phyloP scores from a whole-genome alignment of 2,797 vertebrate genomes.

The Liasis olivaceus region DNA sequence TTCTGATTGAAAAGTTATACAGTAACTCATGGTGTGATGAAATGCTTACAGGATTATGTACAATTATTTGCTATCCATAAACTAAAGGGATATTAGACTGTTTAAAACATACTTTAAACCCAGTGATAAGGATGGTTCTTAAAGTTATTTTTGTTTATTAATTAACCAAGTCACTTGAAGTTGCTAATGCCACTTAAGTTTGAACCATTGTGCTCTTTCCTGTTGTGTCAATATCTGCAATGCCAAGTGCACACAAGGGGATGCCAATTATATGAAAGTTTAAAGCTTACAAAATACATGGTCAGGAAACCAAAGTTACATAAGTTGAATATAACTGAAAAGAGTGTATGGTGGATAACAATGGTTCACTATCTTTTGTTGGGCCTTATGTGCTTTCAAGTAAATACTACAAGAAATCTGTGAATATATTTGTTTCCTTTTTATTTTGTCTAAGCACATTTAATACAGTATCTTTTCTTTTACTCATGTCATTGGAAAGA shows the following conservation, averaged over 20 bases:
- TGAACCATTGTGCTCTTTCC: background rate
- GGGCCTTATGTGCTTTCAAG: constrained; percentile 33
- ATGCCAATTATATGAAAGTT: background rate
- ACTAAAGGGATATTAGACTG: constrained; percentile 13
- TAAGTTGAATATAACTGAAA: background rate
- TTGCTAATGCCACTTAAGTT: constrained; percentile 4
- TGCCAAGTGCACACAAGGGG: background rate
- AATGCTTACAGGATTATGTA: background rate
- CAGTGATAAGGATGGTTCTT: constrained; percentile 37
- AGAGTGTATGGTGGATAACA: constrained; percentile 1
- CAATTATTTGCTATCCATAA: constrained; percentile 48
- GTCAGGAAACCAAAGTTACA: background rate
- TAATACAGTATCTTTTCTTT: background rate
- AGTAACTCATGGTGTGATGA: constrained; percentile 54
- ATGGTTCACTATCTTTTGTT: background rate
- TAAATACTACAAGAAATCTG: background rate
- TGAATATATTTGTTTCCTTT: background rate
- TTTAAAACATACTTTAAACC: constrained; percentile 33
- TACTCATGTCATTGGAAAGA: background rate
- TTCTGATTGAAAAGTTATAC: constrained; percentile 48
- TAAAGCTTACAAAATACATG: background rate
- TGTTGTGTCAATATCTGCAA: background rate
- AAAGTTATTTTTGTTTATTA: background rate
- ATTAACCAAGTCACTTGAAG: constrained; percentile 51
- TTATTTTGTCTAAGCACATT: background rate